phyloP scores from a whole-genome alignment of 2,888 invertebrate species.

The Exephanes ischioxanthus region DNA sequence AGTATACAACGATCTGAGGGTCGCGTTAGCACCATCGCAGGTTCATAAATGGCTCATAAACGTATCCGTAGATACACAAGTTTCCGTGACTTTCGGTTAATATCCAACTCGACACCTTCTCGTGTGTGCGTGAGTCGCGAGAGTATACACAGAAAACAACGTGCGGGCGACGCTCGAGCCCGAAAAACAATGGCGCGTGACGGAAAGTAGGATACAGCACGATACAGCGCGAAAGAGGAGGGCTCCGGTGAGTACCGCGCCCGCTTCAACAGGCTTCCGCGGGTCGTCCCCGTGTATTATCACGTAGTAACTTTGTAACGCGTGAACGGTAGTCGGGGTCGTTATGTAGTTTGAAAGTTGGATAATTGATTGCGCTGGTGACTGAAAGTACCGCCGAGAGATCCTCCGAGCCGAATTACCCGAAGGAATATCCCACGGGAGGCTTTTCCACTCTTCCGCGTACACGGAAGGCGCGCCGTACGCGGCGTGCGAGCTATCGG shows the following conservation, averaged over 20 bases:
- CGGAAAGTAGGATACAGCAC: background rate
- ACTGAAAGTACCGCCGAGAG: constrained; percentile 29
- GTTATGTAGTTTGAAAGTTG: constrained; percentile 50
- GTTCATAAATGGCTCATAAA: background rate
- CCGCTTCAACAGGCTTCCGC: background rate
- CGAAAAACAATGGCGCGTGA: constrained; percentile 1
- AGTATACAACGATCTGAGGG: background rate
- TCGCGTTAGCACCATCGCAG: background rate
- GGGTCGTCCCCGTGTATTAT: constrained; percentile 6
- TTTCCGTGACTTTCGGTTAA: constrained; percentile 1
- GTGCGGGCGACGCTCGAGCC: background rate
- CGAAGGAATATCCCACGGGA: constrained; percentile 33
- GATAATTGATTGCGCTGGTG: constrained; percentile 59
- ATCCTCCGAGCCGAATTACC: constrained; percentile 32
- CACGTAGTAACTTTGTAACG: background rate
- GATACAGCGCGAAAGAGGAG: background rate
- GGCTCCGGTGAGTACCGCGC: background rate
- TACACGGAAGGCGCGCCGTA: background rate
- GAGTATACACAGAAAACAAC: background rate
- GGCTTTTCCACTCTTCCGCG: constrained; percentile 6
- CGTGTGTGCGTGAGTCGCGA: background rate
- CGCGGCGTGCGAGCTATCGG: background rate
- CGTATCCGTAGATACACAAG: background rate
- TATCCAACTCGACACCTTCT: background rate
- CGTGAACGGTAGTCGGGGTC: constrained; percentile 31